A percentile compares a stretch with the other conserved stretches of the same genome.
phyloP scores from a whole-genome alignment of 2,113 vertebrate genomes.

The Stigmatopora nigra region DNA sequence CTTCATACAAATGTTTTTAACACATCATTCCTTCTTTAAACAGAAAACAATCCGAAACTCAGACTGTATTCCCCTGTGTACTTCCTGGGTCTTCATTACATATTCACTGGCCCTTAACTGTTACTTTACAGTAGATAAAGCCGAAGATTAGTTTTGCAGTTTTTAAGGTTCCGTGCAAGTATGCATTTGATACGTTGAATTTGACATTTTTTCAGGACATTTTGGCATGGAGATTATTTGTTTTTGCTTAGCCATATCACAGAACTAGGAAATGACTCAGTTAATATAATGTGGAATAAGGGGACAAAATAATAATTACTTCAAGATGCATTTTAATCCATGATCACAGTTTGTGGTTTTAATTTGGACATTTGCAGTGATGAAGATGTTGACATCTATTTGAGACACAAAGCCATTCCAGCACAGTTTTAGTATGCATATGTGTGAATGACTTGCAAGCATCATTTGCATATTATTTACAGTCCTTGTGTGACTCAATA shows the following conservation, averaged over 20 bases:
- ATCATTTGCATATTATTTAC: slow-evolving; percentile 28
- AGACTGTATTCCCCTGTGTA: slow-evolving; percentile 9
- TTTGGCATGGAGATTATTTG: background rate
- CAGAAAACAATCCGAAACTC: slow-evolving; percentile 7
- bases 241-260: background rate
- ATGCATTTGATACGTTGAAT: background rate
- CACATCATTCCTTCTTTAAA: slow-evolving; percentile 26
- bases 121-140: background rate
- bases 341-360: background rate
- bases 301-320: background rate
- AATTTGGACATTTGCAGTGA: slow-evolving; percentile 1
- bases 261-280: background rate
- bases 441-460: slow-evolving; percentile 10
- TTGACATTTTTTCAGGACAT: background rate
- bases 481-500: slow-evolving; percentile 27
- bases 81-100: background rate
- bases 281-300: background rate
- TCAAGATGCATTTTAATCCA: background rate
- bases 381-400: slow-evolving; percentile 7
- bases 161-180: background rate
- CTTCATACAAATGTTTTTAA: slow-evolving; percentile 34
- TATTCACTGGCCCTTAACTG: background rate
- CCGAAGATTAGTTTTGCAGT: background rate
- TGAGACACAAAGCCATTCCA: background rate
- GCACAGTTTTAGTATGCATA: background rate